A percentile compares a stretch with the other conserved stretches of the same genome.
Evolutionary conservation across 92 coral and sea anemone genomes (phyloP).

Genomic region (Anthopleura xanthogrammica): DNA sequence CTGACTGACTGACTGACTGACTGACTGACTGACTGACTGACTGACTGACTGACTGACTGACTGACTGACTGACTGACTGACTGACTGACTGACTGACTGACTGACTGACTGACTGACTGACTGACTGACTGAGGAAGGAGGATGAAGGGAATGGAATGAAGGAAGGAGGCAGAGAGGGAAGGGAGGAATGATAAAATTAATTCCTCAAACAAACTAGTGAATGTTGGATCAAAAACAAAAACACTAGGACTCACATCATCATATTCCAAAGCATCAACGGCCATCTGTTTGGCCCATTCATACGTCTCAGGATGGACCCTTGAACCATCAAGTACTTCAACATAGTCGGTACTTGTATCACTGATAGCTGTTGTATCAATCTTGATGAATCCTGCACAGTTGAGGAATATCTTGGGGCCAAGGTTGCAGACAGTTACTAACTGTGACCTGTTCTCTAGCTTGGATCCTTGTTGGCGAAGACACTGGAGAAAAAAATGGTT

Average conservation of each 20-base stretch:
- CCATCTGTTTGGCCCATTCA: slow-evolving; percentile 99
- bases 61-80: no score
- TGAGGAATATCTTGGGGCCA: slow-evolving; percentile 95
- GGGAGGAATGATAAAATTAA: background rate
- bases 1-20: no score
- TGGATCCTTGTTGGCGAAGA: slow-evolving; percentile 88
- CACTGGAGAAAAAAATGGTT: slow-evolving; percentile 41
- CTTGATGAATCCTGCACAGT: slow-evolving; percentile 97
- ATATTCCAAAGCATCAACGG: slow-evolving; percentile 95
- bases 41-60: no score
- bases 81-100: no score
- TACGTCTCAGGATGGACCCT: slow-evolving; percentile 98
- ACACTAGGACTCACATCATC: slow-evolving; percentile 66
- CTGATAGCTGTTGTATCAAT: slow-evolving; percentile 85
- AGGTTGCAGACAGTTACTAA: slow-evolving; percentile 94
- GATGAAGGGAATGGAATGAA: no score
- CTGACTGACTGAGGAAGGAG: no score
- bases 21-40: no score
- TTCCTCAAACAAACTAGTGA: background rate
- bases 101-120: no score
- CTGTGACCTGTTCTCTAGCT: slow-evolving; percentile 96
- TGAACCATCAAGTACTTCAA: slow-evolving; percentile 95
- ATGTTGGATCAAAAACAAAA: background rate
- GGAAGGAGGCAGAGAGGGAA: no score
- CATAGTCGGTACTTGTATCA: slow-evolving; percentile 84